Evolutionary conservation across 2,113 vertebrate species (phyloP).

Genomic region (Dipodomys ordii): DNA sequence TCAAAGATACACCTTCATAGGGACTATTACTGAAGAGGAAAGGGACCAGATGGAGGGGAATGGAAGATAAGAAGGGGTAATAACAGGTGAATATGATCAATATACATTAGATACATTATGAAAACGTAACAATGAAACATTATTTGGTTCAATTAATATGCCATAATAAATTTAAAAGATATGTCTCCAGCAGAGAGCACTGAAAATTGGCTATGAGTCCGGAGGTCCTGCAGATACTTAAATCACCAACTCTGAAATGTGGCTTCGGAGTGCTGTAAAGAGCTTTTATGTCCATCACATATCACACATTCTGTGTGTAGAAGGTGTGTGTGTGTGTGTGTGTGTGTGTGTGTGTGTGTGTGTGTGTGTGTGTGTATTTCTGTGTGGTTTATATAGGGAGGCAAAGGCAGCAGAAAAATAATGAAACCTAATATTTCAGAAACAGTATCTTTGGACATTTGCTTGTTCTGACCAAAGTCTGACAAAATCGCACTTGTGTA

Average conservation of each 20-base stretch:
- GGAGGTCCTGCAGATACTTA: constrained; percentile 3
- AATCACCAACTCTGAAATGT: constrained; percentile 57
- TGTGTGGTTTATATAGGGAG: not conserved
- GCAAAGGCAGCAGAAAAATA: not conserved
- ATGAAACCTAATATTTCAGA: constrained; percentile 55
- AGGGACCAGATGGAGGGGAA: too few species aligned
- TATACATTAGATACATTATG: too few species aligned
- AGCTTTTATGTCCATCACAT: not conserved
- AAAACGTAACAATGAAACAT: too few species aligned
- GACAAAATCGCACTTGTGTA: constrained; percentile 60
- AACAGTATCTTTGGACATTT: constrained; percentile 57
- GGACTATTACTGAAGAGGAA: too few species aligned
- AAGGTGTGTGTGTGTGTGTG: not conserved
- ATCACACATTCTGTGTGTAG: not conserved
- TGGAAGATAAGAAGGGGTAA: too few species aligned
- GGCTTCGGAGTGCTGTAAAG: constrained; percentile 9
- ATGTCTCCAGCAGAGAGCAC: constrained; percentile 11
- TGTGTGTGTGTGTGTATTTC: not conserved
- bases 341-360: not conserved
- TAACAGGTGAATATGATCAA: too few species aligned
- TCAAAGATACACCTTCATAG: constrained; percentile 19
- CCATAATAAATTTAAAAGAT: not conserved
- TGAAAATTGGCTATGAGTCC: constrained; percentile 22
- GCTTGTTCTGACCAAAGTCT: constrained; percentile 32
- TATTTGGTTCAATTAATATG: too few species aligned